Conservation (phyloP, 2,113 vertebrate species). For the Nicator chloris region DNA sequence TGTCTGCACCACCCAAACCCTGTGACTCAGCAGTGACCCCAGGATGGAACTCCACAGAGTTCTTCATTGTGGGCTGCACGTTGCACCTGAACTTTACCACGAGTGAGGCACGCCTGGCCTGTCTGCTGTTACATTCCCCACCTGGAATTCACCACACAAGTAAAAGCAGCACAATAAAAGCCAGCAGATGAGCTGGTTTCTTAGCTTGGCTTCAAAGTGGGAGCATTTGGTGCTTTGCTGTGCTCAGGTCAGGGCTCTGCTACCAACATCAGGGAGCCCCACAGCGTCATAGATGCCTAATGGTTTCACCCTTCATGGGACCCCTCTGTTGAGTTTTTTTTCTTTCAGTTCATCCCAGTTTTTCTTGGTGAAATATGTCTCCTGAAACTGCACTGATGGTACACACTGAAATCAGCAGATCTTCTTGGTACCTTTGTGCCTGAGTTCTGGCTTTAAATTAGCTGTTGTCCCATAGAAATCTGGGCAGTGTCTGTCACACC, state of each 20-base stretch:
- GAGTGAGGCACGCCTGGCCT: background rate
- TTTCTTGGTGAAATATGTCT: background rate
- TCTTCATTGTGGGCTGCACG: background rate
- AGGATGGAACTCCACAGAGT: background rate
- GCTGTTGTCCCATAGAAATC: background rate
- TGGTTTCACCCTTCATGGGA: background rate
- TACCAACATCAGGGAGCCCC: background rate
- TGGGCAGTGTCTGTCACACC: background rate
- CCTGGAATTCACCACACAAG: background rate
- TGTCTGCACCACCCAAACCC: background rate
- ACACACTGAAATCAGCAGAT: background rate
- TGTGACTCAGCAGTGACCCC: background rate
- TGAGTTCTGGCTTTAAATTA: background rate
- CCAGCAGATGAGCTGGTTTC: slow-evolving; percentile 6
- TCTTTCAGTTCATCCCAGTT: background rate
- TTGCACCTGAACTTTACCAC: background rate
- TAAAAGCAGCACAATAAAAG: slow-evolving; percentile 22
- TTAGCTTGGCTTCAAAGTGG: slow-evolving; percentile 58
- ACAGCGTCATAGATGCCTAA: fast-evolving
- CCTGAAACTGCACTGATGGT: background rate
- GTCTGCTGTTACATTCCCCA: background rate
- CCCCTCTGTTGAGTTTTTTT: background rate
- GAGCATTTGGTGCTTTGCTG: background rate
- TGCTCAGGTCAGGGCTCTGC: background rate
- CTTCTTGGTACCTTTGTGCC: background rate